phyloP scores from a whole-genome alignment of 2,113 vertebrate genomes.

The Melanotaenia duboulayi region DNA sequence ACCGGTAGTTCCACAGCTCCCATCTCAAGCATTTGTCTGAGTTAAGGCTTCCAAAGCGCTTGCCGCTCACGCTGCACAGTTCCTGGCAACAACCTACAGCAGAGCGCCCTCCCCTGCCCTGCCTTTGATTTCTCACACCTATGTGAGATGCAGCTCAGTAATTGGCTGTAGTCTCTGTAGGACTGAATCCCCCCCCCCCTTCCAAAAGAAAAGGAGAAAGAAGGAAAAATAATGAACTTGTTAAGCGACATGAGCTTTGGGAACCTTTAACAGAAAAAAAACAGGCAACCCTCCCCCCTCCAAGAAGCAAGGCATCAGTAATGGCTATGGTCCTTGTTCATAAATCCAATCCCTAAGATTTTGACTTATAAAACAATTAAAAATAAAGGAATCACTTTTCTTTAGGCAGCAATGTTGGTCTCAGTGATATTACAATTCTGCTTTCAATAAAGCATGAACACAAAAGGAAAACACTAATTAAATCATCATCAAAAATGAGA shows the following conservation, averaged over 20 bases:
- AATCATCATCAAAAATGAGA: conserved; percentile 67
- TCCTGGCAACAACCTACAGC: conserved; percentile 68
- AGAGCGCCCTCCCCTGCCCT: conserved; percentile 9
- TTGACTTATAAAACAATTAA: conserved; percentile 71
- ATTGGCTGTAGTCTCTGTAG: conserved; percentile 63
- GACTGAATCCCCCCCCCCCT: conserved; percentile 6
- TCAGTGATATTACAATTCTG: conserved; percentile 82
- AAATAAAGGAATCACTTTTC: conserved; percentile 74
- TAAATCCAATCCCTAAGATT: conserved; percentile 56
- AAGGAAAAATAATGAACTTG: conserved; percentile 57
- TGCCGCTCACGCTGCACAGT: conserved; percentile 43
- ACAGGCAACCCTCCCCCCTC: not conserved
- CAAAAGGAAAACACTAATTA: conserved; percentile 54
- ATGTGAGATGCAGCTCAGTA: conserved; percentile 43
- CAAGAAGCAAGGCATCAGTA: conserved; percentile 76
- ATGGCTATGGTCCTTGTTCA: conserved; percentile 80
- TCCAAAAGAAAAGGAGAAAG: conserved; percentile 15
- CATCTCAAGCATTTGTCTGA: conserved; percentile 63
- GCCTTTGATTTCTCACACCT: conserved; percentile 57
- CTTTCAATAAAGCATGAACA: conserved; percentile 72
- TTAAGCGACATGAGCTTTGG: conserved; percentile 60
- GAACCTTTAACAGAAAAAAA: conserved; percentile 55
- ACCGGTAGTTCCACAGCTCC: conserved; percentile 63
- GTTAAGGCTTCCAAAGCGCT: conserved; percentile 66
- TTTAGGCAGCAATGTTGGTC: conserved; percentile 84